Conservation (phyloP, 2,888 invertebrate species). For the Onthophagus sagittarius region DNA sequence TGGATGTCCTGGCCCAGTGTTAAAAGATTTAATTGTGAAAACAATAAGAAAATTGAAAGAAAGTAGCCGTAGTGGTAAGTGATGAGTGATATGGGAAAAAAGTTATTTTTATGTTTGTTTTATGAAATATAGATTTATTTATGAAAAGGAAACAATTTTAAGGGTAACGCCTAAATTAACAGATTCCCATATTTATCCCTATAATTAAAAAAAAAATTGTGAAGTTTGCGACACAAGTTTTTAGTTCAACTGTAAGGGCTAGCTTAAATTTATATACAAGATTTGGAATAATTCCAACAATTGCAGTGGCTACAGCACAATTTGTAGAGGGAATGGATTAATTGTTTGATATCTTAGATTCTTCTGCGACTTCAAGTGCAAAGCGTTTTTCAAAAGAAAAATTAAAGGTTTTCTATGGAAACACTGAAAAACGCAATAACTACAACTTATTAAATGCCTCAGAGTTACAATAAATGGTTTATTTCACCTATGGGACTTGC, state of each 20-base stretch:
- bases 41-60: no score
- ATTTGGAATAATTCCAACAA: constrained; percentile 24
- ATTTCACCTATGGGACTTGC: background rate
- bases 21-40: no score
- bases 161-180: constrained; percentile 29
- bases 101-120: no score
- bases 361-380: background rate
- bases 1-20: no score
- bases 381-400: background rate
- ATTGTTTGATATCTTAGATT: constrained; percentile 2
- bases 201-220: constrained; percentile 30
- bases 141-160: background rate
- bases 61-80: no score
- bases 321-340: background rate
- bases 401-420: background rate
- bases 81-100: no score
- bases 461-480: constrained; percentile 2
- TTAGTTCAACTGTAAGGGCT: constrained; percentile 28
- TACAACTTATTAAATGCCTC: background rate
- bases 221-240: constrained; percentile 28
- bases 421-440: background rate
- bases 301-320: background rate
- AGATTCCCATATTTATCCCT: constrained; percentile 28
- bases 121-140: constrained; percentile 23
- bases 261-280: constrained; percentile 26